Conservation (phyloP, 2,113 vertebrate genomes). For the Trochalopteron elliotii region DNA sequence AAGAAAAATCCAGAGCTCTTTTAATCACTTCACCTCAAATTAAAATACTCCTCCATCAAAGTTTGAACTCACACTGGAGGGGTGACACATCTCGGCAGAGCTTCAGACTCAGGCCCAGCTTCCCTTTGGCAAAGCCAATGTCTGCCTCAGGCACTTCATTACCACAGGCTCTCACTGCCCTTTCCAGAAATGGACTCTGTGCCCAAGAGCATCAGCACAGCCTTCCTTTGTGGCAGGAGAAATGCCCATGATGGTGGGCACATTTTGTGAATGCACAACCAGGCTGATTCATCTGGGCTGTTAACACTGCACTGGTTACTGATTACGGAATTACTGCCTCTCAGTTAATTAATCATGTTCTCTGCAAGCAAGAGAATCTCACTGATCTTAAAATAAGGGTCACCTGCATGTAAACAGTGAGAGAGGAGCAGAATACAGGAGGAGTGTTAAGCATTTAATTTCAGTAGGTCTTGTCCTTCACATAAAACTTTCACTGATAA, state of each 20-base stretch:
- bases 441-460: not conserved
- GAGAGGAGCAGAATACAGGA: not conserved
- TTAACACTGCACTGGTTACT: not conserved
- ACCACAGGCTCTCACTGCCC: rapidly evolving
- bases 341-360: not conserved
- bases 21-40: not conserved
- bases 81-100: not conserved
- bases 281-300: not conserved
- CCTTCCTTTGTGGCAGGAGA: not conserved
- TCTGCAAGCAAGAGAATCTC: not conserved
- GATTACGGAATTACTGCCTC: not conserved
- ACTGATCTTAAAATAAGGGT: not conserved
- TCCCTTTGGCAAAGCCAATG: not conserved
- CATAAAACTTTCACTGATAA: not conserved
- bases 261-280: not conserved
- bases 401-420: not conserved
- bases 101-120: not conserved
- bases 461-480: not conserved
- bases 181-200: not conserved
- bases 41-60: not conserved
- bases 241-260: not conserved
- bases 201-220: not conserved
- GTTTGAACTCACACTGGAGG: not conserved
- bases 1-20: not conserved
- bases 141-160: not conserved